Evolutionary conservation across 2,888 invertebrate genomes (phyloP), one percentile per base, ranked within the genome.

Genomic region (Griposia aprilina): DNA sequence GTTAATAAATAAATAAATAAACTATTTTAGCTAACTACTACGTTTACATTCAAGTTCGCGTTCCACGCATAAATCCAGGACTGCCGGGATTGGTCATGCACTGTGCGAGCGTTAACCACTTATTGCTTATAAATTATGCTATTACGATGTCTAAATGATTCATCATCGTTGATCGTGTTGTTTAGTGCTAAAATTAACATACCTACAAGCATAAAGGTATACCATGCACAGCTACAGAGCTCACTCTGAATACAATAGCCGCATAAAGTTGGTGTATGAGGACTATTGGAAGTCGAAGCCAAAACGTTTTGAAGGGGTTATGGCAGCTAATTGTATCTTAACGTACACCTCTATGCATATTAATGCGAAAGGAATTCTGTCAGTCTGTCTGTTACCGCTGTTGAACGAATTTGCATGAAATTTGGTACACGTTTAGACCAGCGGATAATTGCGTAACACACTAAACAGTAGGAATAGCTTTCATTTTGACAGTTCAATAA

Each of bases 91-190:
- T 77, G 66, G 26, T 36, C 48, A 26, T 57, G 26, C 36, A 36
- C 8, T 23, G 5, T 23, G n/a, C 15, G 57, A 45, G 52, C 36
- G 45, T 2, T 5, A 36, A 17, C 26, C 10, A 20, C 6, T 13
- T 69, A 78, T 79, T 79, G 52, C 10, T 13, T 50, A 50, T 68
- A 30, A 68, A 50, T 50, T 26, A 71, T 63, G 62, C 60, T 48
- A 78, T 13, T 80, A 26, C 80, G 78, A 71, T 20, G 72, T 78
- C 26, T 7, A 2, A 41, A 48, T 71, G 62, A 63, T 17, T 55
- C 72, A 78, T 30, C 17, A 5, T 7, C 11, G 20, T 45, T 5
- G 5, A 55, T 65, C 55, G 41, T 55, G 55, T 26, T 1, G 41
- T 62, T 62, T 50, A 74, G 48, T 59, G n/a, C 36, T 48, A 17